These are phyloP conservation scores for Bombylius discolor DNA, from an alignment of 2,888 invertebrate species.

Conservation along the genomic window DNA sequence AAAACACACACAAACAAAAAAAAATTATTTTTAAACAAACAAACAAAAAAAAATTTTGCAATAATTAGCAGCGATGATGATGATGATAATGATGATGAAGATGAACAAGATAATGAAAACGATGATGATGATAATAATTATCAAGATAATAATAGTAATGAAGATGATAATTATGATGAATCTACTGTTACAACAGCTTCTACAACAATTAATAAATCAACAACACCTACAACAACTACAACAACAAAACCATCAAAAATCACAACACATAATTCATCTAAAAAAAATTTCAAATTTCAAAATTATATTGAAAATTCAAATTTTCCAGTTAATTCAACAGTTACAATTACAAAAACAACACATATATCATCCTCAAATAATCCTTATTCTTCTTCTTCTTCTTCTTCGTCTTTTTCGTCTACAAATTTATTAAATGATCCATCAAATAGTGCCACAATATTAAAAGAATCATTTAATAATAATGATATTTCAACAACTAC, in stretches of 20 bases:
- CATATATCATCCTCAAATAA: neutral
- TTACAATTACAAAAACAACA: neutral
- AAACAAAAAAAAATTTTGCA: neutral
- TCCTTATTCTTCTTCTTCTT: no score
- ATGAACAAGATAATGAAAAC: neutral
- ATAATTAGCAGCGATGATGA: neutral
- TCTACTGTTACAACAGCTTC: conserved; percentile 4
- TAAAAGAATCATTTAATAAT: no score
- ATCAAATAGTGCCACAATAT: no score
- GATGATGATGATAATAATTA: no score
- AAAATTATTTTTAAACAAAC: neutral
- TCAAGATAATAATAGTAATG: conserved; percentile 7
- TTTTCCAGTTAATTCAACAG: no score
- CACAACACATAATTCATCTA: neutral
- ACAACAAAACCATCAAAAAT: neutral
- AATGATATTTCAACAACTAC: neutral
- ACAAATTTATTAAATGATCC: no score
- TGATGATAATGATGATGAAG: conserved; percentile 9
- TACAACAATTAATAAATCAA: conserved; percentile 2
- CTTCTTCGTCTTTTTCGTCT: no score
- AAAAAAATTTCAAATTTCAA: no score
- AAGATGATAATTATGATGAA: conserved; percentile 16
- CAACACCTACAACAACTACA: neutral
- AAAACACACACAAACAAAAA: neutral
- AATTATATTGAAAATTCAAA: no score